These are phyloP conservation scores for Graptemys geographica DNA, from an alignment of 2,797 vertebrate genomes.

Conservation along the genomic window DNA sequence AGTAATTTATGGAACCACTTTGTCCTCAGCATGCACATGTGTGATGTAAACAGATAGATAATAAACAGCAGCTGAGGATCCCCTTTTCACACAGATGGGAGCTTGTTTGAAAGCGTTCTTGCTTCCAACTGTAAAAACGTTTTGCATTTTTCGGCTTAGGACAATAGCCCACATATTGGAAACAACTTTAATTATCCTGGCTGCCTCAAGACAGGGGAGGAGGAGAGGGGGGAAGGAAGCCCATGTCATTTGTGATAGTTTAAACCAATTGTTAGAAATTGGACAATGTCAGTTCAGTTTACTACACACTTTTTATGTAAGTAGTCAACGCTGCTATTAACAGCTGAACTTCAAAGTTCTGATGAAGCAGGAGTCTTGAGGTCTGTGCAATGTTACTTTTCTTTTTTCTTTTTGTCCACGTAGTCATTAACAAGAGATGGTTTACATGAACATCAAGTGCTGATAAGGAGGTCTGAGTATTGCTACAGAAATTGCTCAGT, in stretches of 20 bases:
- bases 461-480: constrained; percentile 77
- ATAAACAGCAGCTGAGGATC: constrained; percentile 77
- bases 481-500: constrained; percentile 66
- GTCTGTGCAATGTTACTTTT: constrained; percentile 66
- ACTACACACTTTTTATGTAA: constrained; percentile 42
- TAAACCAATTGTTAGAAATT: constrained; percentile 30
- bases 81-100: constrained; percentile 51
- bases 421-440: constrained; percentile 68
- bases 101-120: constrained; percentile 65
- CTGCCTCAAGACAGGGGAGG: not conserved
- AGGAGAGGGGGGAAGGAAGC: constrained; percentile 3
- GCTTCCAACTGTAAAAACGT: constrained; percentile 74
- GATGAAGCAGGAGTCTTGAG: constrained; percentile 44
- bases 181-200: constrained; percentile 3
- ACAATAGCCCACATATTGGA: not conserved
- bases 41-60: constrained; percentile 75
- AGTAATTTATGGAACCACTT: constrained; percentile 74
- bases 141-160: constrained; percentile 36
- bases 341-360: constrained; percentile 76
- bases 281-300: constrained; percentile 59
- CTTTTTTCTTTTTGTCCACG: not conserved
- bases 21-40: constrained; percentile 68
- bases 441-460: constrained; percentile 78
- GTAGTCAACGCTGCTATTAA: constrained; percentile 62
- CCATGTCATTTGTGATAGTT: not conserved